Evolutionary conservation across 1,140 invertebrate genomes (phyloP), one percentile per base, ranked within the genome.

Genomic region (Drosophila varians): DNA sequence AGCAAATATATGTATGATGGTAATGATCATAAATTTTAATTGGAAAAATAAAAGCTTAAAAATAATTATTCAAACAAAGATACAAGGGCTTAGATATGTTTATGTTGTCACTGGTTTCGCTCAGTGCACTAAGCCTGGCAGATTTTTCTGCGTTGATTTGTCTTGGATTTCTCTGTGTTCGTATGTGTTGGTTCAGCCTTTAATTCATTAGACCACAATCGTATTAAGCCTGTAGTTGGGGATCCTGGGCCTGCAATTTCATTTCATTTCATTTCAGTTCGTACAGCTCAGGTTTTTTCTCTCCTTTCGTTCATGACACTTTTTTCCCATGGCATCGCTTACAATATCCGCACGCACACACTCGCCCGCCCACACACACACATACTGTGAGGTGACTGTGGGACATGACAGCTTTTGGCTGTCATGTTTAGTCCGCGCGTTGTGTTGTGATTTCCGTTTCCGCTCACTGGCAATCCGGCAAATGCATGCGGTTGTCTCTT

Each of bases 171-270:
- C 68, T 36, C 16, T n/a, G 36, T 65, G 38, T 3, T 16, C 34
- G 48, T 72, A 31, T 66, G 54, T 66, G 53, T 66, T 54, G 53
- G 72, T 56, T 74, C 72, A 66, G 70, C 71, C 71, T 68, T 75
- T 75, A 75, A 75, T 74, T 75, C 71, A 75, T 75, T 74, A 75
- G 70, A 75, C 70, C 73, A 74, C 61, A 74, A 75, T 75, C 73
- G 61, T 75, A 75, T 75, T 75, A 75, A 75, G 64, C 60, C 54
- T 60, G 73, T 60, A 74, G 72, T 66, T 51, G 62, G 52, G 53
- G 68, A 16, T 42, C 40, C 42, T 64, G 42, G 47, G 68, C 72
- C 40, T 48, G 61, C 70, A 75, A 75, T 74, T 74, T 73, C 64
- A 68, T 68, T 68, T 60, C 49, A 60, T 60, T 60, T 68, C 47